Percentiles rank a stretch among this genome's conserved stretches.
Conservation (phyloP, 2,113 vertebrate species). For the Myanophis thanlyinensis region DNA sequence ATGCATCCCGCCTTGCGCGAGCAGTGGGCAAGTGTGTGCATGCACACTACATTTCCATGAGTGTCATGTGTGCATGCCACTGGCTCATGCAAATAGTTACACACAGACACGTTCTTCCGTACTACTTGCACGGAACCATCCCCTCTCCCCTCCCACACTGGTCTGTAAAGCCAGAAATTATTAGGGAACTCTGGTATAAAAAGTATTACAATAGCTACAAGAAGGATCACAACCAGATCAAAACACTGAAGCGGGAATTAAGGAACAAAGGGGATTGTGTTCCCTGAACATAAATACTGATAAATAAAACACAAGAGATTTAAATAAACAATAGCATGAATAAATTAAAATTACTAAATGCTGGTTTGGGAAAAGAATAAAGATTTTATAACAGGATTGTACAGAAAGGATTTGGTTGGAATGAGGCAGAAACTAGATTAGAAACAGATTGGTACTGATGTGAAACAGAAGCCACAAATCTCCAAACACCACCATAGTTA, state of each 20-base stretch:
- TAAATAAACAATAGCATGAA: background rate
- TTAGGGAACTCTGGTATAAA: background rate
- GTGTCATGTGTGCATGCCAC: accelerated
- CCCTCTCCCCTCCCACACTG: background rate
- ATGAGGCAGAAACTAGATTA: background rate
- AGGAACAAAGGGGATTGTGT: background rate
- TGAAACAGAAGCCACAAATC: background rate
- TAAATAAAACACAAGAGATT: background rate
- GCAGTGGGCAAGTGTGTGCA: background rate
- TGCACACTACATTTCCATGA: background rate
- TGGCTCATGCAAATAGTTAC: background rate
- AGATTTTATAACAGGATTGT: background rate
- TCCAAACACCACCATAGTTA: background rate
- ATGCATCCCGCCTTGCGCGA: background rate
- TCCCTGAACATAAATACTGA: background rate
- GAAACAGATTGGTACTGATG: background rate
- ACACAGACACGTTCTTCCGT: background rate
- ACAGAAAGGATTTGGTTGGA: background rate
- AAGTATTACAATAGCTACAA: background rate
- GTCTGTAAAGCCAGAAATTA: background rate
- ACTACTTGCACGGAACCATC: background rate
- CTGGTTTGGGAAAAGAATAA: background rate
- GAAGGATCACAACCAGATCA: background rate
- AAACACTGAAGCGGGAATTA: background rate
- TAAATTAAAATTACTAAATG: background rate